phyloP scores from a whole-genome alignment of 2,797 vertebrate species.

The Rhyacichthys aspro region DNA sequence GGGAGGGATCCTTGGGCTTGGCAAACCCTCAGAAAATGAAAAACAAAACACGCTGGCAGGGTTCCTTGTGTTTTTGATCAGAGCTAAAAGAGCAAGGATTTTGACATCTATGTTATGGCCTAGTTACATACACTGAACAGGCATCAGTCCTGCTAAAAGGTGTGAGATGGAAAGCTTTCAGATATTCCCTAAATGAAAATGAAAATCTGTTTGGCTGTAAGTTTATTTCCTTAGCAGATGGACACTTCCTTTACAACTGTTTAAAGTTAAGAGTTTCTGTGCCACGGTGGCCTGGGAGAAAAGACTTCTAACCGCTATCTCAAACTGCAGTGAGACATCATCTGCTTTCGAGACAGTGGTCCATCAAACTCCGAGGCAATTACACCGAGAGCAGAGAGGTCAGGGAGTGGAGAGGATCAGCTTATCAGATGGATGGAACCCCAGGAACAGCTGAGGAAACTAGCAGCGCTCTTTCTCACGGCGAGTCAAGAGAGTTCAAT shows the following conservation, averaged over 20 bases:
- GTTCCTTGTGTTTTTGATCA: conserved; percentile 57
- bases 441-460: conserved; percentile 74
- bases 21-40: conserved; percentile 29
- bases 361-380: conserved; percentile 71
- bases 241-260: conserved; percentile 54
- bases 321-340: conserved; percentile 58
- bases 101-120: conserved; percentile 66
- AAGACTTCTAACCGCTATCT: conserved; percentile 58
- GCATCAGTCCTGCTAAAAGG: conserved; percentile 65
- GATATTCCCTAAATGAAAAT: conserved; percentile 65
- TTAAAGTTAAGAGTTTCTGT: conserved; percentile 42
- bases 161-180: conserved; percentile 64
- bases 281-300: conserved; percentile 29
- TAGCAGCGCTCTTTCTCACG: conserved; percentile 42
- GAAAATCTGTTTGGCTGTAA: conserved; percentile 52
- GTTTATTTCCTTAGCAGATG: conserved; percentile 71
- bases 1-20: conserved; percentile 38
- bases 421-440: conserved; percentile 60
- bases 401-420: conserved; percentile 61
- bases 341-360: conserved; percentile 68
- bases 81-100: conserved; percentile 40
- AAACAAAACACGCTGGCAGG: conserved; percentile 55
- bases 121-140: conserved; percentile 30
- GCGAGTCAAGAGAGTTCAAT: conserved; percentile 54
- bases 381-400: conserved; percentile 67